Conservation (phyloP, 2,797 vertebrate genomes). For the Acanthiza pusilla region DNA sequence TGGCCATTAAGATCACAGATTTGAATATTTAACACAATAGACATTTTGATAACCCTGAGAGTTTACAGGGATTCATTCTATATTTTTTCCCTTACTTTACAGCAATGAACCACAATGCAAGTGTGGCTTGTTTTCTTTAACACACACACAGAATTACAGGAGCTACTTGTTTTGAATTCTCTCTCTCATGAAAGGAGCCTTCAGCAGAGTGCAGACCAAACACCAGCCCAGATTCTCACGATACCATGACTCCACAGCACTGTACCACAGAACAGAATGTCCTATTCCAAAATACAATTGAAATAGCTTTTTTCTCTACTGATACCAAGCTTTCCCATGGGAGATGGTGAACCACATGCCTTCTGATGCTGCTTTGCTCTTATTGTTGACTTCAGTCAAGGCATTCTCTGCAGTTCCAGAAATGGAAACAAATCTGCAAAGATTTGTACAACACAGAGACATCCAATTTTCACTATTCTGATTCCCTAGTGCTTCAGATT, state of each 20-base stretch:
- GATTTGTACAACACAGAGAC: not conserved
- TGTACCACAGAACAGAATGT: not conserved
- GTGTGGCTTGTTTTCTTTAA: not conserved
- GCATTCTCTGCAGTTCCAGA: not conserved
- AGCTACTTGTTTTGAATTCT: not conserved
- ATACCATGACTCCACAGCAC: not conserved
- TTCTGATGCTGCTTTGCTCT: not conserved
- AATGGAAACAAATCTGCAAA: not conserved
- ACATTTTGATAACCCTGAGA: not conserved
- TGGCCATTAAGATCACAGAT: not conserved
- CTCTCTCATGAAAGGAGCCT: not conserved
- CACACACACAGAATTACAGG: not conserved
- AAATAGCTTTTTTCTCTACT: not conserved
- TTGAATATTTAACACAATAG: not conserved
- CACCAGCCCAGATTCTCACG: not conserved
- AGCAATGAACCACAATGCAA: not conserved
- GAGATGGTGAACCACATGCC: not conserved
- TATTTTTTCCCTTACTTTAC: not conserved
- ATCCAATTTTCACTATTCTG: not conserved
- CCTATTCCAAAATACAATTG: not conserved
- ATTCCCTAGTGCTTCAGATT: slow-evolving; percentile 5
- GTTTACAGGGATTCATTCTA: not conserved
- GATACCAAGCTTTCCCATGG: not conserved
- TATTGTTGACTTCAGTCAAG: not conserved
- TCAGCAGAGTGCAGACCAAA: not conserved